Conservation (phyloP, 2,797 vertebrate genomes). For the Simalia tracyae region DNA sequence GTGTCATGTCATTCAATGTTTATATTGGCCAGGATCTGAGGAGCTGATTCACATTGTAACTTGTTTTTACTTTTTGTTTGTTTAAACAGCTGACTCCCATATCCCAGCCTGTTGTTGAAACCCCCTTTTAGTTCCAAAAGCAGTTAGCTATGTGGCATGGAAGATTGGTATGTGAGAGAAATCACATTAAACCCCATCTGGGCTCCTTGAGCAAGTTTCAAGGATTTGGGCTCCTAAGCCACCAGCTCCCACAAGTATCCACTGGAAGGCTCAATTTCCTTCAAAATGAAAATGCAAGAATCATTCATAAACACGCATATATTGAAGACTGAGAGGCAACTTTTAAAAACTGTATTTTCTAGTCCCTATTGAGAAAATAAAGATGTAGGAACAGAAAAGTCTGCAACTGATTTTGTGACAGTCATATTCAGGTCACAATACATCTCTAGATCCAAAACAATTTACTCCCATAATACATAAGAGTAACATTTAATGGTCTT, state of each 20-base stretch:
- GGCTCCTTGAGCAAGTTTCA: not conserved
- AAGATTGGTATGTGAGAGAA: not conserved
- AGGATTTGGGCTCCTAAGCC: not conserved
- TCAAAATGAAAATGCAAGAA: not conserved
- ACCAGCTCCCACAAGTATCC: not conserved
- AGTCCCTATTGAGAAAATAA: not conserved
- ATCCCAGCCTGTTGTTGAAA: not conserved
- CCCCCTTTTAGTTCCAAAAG: not conserved
- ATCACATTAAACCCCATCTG: not conserved
- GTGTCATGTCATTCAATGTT: slow-evolving; percentile 21
- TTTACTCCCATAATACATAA: not conserved
- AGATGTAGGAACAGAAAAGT: not conserved
- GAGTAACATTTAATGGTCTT: not conserved
- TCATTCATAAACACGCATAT: slow-evolving; percentile 5
- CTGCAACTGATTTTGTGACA: not conserved
- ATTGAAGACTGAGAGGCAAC: not conserved
- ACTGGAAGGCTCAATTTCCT: not conserved
- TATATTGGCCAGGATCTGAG: not conserved
- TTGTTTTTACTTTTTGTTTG: not conserved
- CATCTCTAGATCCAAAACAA: not conserved
- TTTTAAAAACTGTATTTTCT: not conserved
- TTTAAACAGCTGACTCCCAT: not conserved
- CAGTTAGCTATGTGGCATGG: not conserved
- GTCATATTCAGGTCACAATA: not conserved
- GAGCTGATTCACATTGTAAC: not conserved